Percentiles rank a stretch among this genome's conserved stretches.
Evolutionary conservation across 2,888 invertebrate genomes (phyloP).

Genomic region (Miltochrista miniata): DNA sequence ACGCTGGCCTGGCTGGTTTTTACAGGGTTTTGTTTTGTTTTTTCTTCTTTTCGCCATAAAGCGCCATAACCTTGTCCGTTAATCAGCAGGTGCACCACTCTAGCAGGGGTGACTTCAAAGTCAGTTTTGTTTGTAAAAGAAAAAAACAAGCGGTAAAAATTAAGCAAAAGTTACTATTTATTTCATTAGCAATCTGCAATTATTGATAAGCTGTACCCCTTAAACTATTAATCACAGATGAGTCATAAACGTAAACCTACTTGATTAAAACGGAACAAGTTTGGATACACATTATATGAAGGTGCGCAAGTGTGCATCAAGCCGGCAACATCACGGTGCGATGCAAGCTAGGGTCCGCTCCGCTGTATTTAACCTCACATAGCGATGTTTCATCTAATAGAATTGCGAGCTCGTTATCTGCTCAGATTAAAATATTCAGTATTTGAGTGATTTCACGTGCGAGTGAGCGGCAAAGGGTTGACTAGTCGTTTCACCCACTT

Average conservation of each 20-base stretch:
- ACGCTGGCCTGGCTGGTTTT: too few relatives aligned
- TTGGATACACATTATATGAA: neutral
- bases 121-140: too few relatives aligned
- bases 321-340: conserved; percentile 8
- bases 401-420: conserved; percentile 84
- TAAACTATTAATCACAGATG: neutral
- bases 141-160: too few relatives aligned
- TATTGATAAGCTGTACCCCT: too few relatives aligned
- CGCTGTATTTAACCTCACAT: conserved; percentile 72
- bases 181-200: too few relatives aligned
- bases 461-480: conserved; percentile 83
- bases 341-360: conserved; percentile 47
- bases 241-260: conserved; percentile 21
- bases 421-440: conserved; percentile 84
- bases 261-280: conserved; percentile 27
- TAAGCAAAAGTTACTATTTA: too few relatives aligned
- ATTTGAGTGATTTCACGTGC: conserved; percentile 84
- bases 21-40: too few relatives aligned
- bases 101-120: too few relatives aligned
- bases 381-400: conserved; percentile 82
- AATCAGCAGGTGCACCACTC: too few relatives aligned
- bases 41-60: too few relatives aligned
- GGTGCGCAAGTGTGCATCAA: conserved; percentile 17
- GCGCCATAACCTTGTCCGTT: too few relatives aligned
- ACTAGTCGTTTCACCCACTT: conserved; percentile 80